phyloP scores from a whole-genome alignment of 2,113 vertebrate genomes.

The Scartelaos histophorus region DNA sequence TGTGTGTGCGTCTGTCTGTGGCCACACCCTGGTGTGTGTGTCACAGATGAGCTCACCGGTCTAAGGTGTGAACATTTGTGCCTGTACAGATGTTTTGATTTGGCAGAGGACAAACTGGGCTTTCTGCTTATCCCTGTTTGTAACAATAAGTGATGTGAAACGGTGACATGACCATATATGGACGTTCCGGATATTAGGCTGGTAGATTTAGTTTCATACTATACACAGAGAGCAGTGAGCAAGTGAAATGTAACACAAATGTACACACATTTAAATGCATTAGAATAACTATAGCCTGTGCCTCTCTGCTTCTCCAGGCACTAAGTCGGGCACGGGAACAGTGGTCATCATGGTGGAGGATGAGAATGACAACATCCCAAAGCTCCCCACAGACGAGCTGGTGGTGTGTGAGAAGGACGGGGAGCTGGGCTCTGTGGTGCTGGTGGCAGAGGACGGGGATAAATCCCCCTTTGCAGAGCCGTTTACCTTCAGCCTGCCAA shows the following conservation, averaged over 20 bases:
- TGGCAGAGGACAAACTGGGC: constrained; percentile 2
- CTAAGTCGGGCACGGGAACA: constrained; percentile 84
- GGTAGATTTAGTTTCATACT: too few relatives aligned
- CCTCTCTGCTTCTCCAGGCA: constrained; percentile 62
- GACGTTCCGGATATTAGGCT: background rate
- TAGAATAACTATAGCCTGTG: too few relatives aligned
- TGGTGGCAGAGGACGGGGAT: constrained; percentile 77
- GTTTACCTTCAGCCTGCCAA: constrained; percentile 73
- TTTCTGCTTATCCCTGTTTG: background rate
- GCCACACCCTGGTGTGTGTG: background rate
- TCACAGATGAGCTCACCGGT: constrained; percentile 18
- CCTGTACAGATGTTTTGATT: background rate
- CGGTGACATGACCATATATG: background rate
- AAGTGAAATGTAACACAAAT: too few relatives aligned
- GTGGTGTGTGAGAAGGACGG: constrained; percentile 76
- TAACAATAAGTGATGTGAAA: background rate
- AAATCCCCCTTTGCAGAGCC: constrained; percentile 69
- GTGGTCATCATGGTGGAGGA: constrained; percentile 80
- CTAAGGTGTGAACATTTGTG: background rate
- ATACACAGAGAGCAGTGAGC: too few relatives aligned
- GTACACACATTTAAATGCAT: too few relatives aligned
- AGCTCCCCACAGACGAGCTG: constrained; percentile 25
- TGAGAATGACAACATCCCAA: constrained; percentile 81
- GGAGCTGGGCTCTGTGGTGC: constrained; percentile 59
- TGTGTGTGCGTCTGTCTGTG: background rate